Conservation (phyloP, 2,113 vertebrate genomes). For the Oxyura jamaicensis region DNA sequence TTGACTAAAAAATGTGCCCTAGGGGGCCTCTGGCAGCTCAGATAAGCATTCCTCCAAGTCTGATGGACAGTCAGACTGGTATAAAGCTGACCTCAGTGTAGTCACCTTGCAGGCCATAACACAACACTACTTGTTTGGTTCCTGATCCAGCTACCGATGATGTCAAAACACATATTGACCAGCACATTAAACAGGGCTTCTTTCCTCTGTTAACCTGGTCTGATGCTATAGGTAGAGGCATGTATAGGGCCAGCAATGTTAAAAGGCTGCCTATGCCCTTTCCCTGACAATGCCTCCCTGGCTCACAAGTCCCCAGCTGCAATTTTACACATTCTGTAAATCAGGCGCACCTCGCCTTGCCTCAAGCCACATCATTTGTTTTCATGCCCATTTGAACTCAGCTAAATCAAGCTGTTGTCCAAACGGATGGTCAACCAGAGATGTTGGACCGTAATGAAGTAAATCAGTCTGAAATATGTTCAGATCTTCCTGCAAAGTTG, state of each 20-base stretch:
- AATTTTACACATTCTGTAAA: background rate
- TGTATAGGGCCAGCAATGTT: background rate
- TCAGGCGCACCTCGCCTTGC: background rate
- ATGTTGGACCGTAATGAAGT: background rate
- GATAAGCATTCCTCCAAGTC: background rate
- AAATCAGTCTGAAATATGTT: constrained; percentile 31
- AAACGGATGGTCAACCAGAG: background rate
- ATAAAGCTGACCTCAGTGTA: background rate
- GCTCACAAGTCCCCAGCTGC: background rate
- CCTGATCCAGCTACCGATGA: background rate
- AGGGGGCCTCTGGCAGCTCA: background rate
- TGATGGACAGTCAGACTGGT: fast-evolving
- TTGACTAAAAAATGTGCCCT: background rate
- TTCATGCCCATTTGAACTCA: constrained; percentile 25
- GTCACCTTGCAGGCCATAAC: background rate
- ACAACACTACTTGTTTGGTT: background rate
- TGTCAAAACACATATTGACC: background rate
- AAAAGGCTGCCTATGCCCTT: background rate
- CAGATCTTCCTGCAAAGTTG: background rate
- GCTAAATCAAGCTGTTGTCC: background rate
- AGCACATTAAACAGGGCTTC: background rate
- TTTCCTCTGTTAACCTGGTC: background rate
- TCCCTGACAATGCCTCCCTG: background rate
- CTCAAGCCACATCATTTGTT: background rate
- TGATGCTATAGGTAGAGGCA: background rate